These are phyloP conservation scores for Chrysodeixis includens DNA, from an alignment of 2,888 invertebrate genomes.

Conservation along the genomic window DNA sequence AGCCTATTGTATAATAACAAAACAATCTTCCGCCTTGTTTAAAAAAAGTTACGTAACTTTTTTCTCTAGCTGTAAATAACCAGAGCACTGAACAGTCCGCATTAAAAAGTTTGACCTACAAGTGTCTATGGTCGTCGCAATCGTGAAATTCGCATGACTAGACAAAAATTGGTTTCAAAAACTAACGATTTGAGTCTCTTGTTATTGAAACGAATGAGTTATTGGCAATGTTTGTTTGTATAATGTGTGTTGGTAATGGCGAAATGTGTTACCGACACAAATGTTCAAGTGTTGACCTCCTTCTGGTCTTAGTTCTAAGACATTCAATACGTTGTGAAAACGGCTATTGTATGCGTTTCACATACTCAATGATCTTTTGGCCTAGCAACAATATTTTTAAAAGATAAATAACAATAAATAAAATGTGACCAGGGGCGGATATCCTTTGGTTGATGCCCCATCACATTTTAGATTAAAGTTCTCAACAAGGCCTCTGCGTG, in stretches of 20 bases:
- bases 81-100: neutral
- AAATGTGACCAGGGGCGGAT: too few species aligned
- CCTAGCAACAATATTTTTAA: too few species aligned
- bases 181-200: neutral
- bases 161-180: neutral
- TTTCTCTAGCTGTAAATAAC: neutral
- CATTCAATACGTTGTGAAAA: neutral
- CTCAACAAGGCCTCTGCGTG: too few species aligned
- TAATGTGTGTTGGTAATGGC: neutral
- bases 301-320: neutral
- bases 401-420: too few species aligned
- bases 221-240: neutral
- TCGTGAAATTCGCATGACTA: neutral
- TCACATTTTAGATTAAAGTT: too few species aligned
- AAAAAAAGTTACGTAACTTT: neutral
- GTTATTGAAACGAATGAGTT: neutral
- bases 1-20: neutral
- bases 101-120: neutral
- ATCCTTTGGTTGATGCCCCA: too few species aligned
- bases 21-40: neutral
- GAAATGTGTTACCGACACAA: neutral
- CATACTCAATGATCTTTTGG: neutral
- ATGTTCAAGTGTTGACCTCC: neutral
- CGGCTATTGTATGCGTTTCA: neutral
- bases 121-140: slow-evolving; percentile 1